Evolutionary conservation across 2,888 invertebrate species (phyloP).

Genomic region (Agonopterix alstromeriana): DNA sequence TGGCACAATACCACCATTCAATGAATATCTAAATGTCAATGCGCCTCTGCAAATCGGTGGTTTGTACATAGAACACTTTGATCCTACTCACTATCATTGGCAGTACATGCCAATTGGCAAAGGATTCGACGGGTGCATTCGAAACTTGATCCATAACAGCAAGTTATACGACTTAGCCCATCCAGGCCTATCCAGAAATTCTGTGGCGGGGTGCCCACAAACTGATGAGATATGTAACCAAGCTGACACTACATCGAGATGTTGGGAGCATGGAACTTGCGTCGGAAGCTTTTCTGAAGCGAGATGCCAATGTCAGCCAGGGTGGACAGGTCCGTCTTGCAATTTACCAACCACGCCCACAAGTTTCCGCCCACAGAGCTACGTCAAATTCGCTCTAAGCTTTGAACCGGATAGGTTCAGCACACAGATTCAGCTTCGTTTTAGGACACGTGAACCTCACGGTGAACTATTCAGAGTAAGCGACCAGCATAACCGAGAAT

Average conservation of each 20-base stretch:
- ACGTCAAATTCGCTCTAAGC: slow-evolving; percentile 96
- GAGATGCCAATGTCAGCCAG: slow-evolving; percentile 95
- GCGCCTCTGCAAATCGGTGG: slow-evolving; percentile 97
- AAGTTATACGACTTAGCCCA: slow-evolving; percentile 96
- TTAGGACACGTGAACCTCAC: slow-evolving; percentile 94
- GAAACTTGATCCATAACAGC: slow-evolving; percentile 97
- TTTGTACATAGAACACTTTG: slow-evolving; percentile 91
- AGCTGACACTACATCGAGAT: slow-evolving; percentile 89
- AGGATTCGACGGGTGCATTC: slow-evolving; percentile 96
- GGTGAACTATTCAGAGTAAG: slow-evolving; percentile 96
- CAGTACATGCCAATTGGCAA: slow-evolving; percentile 92
- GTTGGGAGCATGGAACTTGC: slow-evolving; percentile 97
- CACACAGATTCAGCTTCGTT: slow-evolving; percentile 94
- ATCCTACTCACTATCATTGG: slow-evolving; percentile 92
- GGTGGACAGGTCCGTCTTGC: slow-evolving; percentile 95
- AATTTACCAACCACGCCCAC: slow-evolving; percentile 91
- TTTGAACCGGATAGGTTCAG: slow-evolving; percentile 95
- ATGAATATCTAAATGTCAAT: slow-evolving; percentile 96
- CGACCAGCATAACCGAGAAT: slow-evolving; percentile 95
- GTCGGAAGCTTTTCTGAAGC: slow-evolving; percentile 93
- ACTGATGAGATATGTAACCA: slow-evolving; percentile 95
- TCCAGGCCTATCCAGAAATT: slow-evolving; percentile 91
- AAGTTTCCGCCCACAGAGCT: slow-evolving; percentile 95
- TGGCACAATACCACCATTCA: slow-evolving; percentile 94
- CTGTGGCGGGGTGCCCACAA: slow-evolving; percentile 93